Conservation (phyloP, 2,888 invertebrate species). For the Phoenoteleia sp. region DNA sequence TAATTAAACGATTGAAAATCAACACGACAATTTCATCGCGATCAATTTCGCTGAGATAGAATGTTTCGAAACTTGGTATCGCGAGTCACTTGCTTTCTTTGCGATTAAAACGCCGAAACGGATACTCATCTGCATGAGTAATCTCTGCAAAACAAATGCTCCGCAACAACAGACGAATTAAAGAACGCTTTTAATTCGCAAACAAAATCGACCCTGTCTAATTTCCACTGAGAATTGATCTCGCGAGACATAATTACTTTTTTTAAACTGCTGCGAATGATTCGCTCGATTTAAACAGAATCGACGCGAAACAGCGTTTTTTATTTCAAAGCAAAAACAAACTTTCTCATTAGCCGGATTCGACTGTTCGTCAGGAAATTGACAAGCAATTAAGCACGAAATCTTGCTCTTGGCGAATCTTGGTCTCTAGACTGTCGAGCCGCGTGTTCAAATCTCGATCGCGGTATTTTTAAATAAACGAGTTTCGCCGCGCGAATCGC, state of each 20-base stretch:
- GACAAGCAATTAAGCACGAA: slow-evolving; percentile 1
- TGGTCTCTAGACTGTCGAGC: background rate
- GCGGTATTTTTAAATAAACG: slow-evolving; percentile 32
- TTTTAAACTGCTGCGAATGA: slow-evolving; percentile 21
- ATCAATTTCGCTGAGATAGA: slow-evolving; percentile 26
- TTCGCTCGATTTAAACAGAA: slow-evolving; percentile 44
- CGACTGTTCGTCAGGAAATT: slow-evolving; percentile 4
- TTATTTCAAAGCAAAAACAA: background rate
- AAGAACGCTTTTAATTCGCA: slow-evolving; percentile 41
- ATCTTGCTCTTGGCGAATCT: too few relatives aligned
- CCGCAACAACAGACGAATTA: slow-evolving; percentile 30
- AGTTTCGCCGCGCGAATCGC: too few relatives aligned
- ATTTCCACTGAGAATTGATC: slow-evolving; percentile 53
- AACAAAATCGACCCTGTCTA: slow-evolving; percentile 37
- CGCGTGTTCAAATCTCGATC: slow-evolving; percentile 4
- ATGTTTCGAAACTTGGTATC: slow-evolving; percentile 24
- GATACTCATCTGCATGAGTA: slow-evolving; percentile 10
- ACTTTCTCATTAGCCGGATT: background rate
- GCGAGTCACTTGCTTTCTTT: slow-evolving; percentile 16
- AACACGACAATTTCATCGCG: background rate
- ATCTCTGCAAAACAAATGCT: slow-evolving; percentile 44
- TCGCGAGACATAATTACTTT: slow-evolving; percentile 25
- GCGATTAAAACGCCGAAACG: slow-evolving; percentile 8
- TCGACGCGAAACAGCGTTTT: background rate
- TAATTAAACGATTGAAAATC: too few relatives aligned